These are phyloP conservation scores for Acanthisitta chloris DNA, from an alignment of 2,113 vertebrate species.

Conservation along the genomic window DNA sequence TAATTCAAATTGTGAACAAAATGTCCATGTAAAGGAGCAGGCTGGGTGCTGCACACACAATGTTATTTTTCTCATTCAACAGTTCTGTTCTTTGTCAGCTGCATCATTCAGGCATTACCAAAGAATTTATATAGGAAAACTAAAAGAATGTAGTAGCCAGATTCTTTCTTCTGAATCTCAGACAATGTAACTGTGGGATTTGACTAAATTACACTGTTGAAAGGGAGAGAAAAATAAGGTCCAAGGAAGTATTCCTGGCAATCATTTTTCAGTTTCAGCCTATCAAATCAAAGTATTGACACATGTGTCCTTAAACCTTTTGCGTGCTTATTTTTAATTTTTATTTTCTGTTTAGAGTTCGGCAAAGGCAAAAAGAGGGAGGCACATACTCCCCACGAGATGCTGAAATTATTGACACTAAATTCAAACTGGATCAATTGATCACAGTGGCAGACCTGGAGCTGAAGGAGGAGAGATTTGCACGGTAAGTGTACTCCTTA, in stretches of 20 bases:
- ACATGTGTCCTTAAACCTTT: background rate
- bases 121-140: background rate
- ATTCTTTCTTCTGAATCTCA: background rate
- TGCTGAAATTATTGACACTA: conserved; percentile 96
- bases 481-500: conserved; percentile 82
- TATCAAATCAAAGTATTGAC: background rate
- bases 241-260: background rate
- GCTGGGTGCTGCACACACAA: background rate
- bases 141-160: background rate
- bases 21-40: background rate
- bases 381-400: conserved; percentile 94
- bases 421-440: conserved; percentile 96
- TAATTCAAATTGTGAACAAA: background rate
- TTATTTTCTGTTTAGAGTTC: conserved; percentile 78
- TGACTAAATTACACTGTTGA: background rate
- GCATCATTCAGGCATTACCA: background rate
- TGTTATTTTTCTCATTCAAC: background rate
- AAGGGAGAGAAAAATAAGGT: background rate
- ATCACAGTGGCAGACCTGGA: conserved; percentile 96
- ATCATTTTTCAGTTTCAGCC: background rate
- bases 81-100: background rate
- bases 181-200: background rate
- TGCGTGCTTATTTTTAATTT: background rate
- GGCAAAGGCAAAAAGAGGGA: conserved; percentile 94
- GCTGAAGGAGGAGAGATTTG: conserved; percentile 94